phyloP scores from a whole-genome alignment of 2,888 invertebrate genomes.

The Didymodactylos carnosus region DNA sequence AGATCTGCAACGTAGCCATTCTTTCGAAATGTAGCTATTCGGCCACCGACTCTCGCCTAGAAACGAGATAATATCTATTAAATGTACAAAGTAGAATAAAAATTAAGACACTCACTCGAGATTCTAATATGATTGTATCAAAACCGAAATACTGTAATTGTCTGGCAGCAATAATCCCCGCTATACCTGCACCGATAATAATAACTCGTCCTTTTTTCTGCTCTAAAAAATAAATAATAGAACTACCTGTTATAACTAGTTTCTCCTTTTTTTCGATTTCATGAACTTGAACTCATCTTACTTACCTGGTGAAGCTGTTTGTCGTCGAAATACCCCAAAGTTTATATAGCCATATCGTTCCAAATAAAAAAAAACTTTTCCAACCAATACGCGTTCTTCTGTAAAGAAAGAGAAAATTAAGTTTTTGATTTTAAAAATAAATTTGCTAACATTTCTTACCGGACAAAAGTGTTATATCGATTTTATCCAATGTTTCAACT shows the following conservation, averaged over 20 bases:
- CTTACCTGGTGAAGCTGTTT: conserved; percentile 32
- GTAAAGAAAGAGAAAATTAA: neutral
- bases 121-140: conserved; percentile 60
- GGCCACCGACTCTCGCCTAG: conserved; percentile 74
- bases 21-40: conserved; percentile 85
- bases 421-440: neutral
- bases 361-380: conserved; percentile 42
- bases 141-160: conserved; percentile 85
- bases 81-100: no score
- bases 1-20: conserved; percentile 55
- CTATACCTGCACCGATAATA: conserved; percentile 60
- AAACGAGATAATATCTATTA: conserved; percentile 18
- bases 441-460: neutral
- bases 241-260: no score
- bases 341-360: conserved; percentile 91
- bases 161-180: conserved; percentile 77
- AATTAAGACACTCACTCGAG: conserved; percentile 31
- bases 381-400: neutral
- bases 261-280: no score
- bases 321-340: conserved; percentile 77
- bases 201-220: conserved; percentile 44
- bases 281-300: no score
- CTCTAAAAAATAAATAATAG: conserved; percentile 24
- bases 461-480: neutral
- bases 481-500: conserved; percentile 1